These are phyloP conservation scores for Parasteatoda lunata DNA, from an alignment of 2,888 invertebrate genomes.

Conservation along the genomic window DNA sequence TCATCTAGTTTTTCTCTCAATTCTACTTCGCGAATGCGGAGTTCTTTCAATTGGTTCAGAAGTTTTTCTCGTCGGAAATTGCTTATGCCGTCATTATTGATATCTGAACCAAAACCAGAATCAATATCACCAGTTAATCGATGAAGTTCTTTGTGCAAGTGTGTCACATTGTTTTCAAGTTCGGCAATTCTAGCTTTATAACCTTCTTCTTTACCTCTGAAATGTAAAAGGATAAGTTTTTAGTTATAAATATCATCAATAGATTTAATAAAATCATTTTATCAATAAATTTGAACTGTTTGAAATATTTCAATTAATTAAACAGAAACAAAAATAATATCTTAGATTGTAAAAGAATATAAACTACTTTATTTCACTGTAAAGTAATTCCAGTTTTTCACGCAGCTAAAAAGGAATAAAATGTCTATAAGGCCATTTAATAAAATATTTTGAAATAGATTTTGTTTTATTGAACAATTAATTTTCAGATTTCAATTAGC, in stretches of 20 bases:
- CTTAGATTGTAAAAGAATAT: neutral
- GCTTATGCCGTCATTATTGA: conserved; percentile 26
- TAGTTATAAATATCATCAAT: too few relatives aligned
- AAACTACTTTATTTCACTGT: conserved; percentile 68
- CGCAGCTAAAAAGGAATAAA: conserved; percentile 22
- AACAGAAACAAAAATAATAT: too few relatives aligned
- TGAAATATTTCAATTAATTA: too few relatives aligned
- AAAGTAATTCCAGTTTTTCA: conserved; percentile 52
- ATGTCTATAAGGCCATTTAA: neutral
- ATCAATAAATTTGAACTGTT: too few relatives aligned
- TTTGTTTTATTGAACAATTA: too few relatives aligned
- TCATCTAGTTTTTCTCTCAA: conserved; percentile 69
- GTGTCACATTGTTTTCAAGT: conserved; percentile 58
- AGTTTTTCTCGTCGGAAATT: conserved; percentile 39
- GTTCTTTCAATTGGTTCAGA: conserved; percentile 39
- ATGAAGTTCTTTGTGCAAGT: conserved; percentile 62
- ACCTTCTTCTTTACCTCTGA: conserved; percentile 56
- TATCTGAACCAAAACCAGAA: conserved; percentile 37
- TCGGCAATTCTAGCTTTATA: conserved; percentile 66
- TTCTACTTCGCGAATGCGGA: conserved; percentile 74
- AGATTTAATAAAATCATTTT: too few relatives aligned
- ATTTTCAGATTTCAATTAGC: too few relatives aligned
- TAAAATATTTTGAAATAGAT: too few relatives aligned
- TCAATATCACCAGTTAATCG: conserved; percentile 39
- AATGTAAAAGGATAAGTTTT: neutral